Conservation (phyloP, 2,113 vertebrate genomes). For the Anser cygnoides region DNA sequence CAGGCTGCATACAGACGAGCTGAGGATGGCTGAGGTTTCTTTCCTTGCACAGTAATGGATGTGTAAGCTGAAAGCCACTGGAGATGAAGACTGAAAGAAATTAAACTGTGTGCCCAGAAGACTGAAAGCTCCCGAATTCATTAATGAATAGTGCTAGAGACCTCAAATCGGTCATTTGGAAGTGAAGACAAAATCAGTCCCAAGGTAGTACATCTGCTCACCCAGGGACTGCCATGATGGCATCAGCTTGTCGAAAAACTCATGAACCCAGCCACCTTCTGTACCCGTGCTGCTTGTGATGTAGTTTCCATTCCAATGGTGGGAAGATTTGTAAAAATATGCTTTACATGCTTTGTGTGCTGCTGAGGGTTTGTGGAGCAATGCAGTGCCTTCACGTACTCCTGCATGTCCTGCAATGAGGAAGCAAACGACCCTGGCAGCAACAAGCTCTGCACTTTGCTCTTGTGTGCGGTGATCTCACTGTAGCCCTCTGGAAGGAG, state of each 20-base stretch:
- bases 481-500: background rate
- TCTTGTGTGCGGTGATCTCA: background rate
- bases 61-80: background rate
- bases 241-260: background rate
- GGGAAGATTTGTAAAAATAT: no score
- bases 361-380: background rate
- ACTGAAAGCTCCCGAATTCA: background rate
- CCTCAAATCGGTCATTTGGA: background rate
- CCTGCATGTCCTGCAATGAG: background rate
- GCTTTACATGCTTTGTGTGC: fast-evolving
- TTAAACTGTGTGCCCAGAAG: background rate
- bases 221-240: background rate
- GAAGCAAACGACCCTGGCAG: background rate
- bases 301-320: background rate
- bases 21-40: background rate
- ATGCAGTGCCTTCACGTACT: fast-evolving
- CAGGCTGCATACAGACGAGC: background rate
- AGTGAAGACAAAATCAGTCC: no score
- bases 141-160: background rate
- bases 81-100: background rate
- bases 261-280: background rate
- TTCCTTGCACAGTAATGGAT: background rate
- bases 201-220: background rate
- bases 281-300: background rate
- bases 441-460: background rate